Percentiles rank a stretch among this genome's conserved stretches.
phyloP scores from a whole-genome alignment of 2,888 invertebrate genomes.

The Acrocyrtus sp. region DNA sequence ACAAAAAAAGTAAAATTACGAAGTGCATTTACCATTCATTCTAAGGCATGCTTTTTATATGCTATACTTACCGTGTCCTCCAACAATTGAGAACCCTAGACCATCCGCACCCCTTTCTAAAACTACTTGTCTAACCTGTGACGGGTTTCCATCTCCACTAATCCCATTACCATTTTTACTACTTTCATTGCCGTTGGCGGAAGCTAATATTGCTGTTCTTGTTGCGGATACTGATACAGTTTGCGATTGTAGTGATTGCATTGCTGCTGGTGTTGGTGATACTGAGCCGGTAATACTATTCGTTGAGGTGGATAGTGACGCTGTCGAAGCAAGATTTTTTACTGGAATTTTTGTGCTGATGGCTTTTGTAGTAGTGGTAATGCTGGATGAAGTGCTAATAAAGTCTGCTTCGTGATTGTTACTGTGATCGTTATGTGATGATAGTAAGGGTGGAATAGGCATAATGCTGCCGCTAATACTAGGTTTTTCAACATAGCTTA shows the following conservation, averaged over 20 bases:
- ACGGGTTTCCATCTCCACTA: conserved; percentile 45
- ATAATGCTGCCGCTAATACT: neutral
- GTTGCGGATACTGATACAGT: too few relatives aligned
- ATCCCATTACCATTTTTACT: conserved; percentile 40
- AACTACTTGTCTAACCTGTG: conserved; percentile 64
- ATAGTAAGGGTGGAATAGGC: too few relatives aligned
- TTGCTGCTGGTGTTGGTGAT: neutral
- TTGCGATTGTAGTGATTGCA: too few relatives aligned
- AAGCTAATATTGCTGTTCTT: too few relatives aligned
- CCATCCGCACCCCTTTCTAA: conserved; percentile 70
- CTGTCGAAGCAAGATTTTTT: too few relatives aligned
- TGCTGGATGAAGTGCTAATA: conserved; percentile 5
- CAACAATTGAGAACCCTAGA: conserved; percentile 71
- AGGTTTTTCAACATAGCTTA: neutral
- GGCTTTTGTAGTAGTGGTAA: conserved; percentile 10
- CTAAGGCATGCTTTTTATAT: neutral
- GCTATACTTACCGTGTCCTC: conserved; percentile 66
- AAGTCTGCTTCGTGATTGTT: too few relatives aligned
- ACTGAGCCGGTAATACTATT: neutral
- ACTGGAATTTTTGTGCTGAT: too few relatives aligned
- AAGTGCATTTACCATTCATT: too few relatives aligned
- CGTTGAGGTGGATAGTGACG: neutral
- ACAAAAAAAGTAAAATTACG: neutral
- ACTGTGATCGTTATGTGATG: too few relatives aligned
- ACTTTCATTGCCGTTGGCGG: neutral